Evolutionary conservation across 53 echinoderm and acorn worm species (phyloP).

Genomic region (Paelopatides confundens): DNA sequence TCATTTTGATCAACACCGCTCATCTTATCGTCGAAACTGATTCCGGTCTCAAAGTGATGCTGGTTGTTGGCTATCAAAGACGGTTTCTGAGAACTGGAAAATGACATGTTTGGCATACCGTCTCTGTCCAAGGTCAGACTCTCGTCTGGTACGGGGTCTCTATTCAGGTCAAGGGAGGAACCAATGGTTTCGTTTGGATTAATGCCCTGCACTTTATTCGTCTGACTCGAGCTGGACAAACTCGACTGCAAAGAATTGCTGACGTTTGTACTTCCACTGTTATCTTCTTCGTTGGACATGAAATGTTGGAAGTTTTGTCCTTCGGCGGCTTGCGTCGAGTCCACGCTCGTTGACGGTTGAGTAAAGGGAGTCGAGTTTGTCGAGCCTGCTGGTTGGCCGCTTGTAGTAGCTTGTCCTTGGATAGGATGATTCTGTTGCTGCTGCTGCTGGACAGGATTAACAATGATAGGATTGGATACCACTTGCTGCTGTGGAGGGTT

Average conservation of each 20-base stretch:
- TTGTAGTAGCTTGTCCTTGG: background rate
- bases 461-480: conserved; percentile 37
- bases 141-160: background rate
- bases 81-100: background rate
- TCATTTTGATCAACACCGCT: no score
- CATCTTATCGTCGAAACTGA: background rate
- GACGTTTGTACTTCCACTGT: background rate
- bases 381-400: background rate
- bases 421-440: background rate
- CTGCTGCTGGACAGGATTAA: conserved; percentile 50
- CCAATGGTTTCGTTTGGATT: background rate
- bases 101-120: background rate
- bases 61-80: background rate
- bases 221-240: background rate
- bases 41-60: background rate
- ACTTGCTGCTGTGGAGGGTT: conserved; percentile 76
- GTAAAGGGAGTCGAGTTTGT: background rate
- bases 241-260: background rate
- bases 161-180: background rate
- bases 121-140: background rate
- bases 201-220: background rate
- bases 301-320: background rate
- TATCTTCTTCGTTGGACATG: background rate
- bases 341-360: background rate
- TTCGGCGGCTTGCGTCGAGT: background rate